phyloP scores from a whole-genome alignment of 2,113 vertebrate species.

The Dascyllus trimaculatus region DNA sequence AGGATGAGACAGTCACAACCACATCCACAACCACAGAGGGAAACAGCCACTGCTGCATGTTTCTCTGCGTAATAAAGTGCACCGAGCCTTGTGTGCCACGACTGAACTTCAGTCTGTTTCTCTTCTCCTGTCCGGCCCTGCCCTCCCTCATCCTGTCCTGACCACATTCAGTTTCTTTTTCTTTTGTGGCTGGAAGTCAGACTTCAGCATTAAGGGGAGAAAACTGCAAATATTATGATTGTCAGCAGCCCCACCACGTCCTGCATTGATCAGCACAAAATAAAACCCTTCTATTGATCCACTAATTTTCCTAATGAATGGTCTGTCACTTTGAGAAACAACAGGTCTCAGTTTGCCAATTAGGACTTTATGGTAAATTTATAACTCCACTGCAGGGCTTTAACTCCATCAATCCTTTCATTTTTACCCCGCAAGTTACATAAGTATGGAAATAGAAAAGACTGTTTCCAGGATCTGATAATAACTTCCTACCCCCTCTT shows the following conservation, averaged over 20 bases:
- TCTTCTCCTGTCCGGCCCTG: not conserved
- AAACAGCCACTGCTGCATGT: slow-evolving; percentile 42
- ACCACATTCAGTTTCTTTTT: not conserved
- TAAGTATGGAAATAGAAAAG: slow-evolving; percentile 27
- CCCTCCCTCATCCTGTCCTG: not conserved
- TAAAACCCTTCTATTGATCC: slow-evolving; percentile 50
- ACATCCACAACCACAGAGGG: slow-evolving; percentile 56
- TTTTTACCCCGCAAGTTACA: slow-evolving; percentile 1
- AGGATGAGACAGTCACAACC: slow-evolving; percentile 59
- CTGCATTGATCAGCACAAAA: slow-evolving; percentile 55
- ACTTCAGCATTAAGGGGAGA: not conserved
- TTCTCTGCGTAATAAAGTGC: not conserved
- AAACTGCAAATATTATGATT: slow-evolving; percentile 36
- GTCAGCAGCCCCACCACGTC: slow-evolving; percentile 19
- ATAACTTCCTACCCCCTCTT: slow-evolving; percentile 18
- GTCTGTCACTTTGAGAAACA: slow-evolving; percentile 57
- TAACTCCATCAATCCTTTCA: slow-evolving; percentile 13
- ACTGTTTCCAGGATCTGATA: slow-evolving; percentile 28
- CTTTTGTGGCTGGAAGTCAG: slow-evolving; percentile 22
- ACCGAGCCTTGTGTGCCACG: slow-evolving; percentile 11
- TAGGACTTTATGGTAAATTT: slow-evolving; percentile 45
- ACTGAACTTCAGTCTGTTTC: not conserved
- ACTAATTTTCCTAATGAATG: slow-evolving; percentile 53
- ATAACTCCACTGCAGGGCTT: slow-evolving; percentile 9
- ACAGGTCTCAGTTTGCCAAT: slow-evolving; percentile 52